Conservation (phyloP, 1,140 invertebrate genomes). For the Calliopsis andreniformis region DNA sequence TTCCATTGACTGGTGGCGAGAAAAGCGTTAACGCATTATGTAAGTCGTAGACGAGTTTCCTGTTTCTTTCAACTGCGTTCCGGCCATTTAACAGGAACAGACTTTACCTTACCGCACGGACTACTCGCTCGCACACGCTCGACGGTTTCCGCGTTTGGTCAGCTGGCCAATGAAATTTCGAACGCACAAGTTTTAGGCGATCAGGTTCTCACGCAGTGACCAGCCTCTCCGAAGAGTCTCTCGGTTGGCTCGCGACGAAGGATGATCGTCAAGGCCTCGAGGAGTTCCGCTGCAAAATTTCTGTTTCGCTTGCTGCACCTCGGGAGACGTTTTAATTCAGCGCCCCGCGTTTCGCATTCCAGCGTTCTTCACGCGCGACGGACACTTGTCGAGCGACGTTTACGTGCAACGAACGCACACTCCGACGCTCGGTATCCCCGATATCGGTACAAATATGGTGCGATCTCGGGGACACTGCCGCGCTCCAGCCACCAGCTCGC, state of each 20-base stretch:
- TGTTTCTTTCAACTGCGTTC: background rate
- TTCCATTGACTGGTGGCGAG: conserved; percentile 24
- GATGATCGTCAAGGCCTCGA: no score
- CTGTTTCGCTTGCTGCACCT: background rate
- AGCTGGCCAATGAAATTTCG: background rate
- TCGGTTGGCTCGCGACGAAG: no score
- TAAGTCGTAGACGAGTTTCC: conserved; percentile 36
- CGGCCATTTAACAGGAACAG: background rate
- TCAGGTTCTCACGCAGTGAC: no score
- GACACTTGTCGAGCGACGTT: conserved; percentile 12
- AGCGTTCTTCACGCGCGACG: background rate
- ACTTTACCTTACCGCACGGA: no score
- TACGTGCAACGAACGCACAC: conserved; percentile 17
- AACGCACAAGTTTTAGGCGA: background rate
- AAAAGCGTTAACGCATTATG: conserved; percentile 3
- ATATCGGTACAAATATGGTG: conserved; percentile 65
- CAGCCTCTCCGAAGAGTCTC: no score
- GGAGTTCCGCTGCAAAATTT: background rate
- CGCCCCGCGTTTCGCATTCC: background rate
- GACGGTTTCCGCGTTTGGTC: background rate
- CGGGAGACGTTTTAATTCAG: conserved; percentile 13
- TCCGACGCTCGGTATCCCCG: conserved; percentile 38
- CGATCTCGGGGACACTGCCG: conserved; percentile 40
- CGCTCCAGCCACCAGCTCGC: conserved; percentile 18
- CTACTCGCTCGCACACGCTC: background rate